Evolutionary conservation across 2,113 vertebrate species (phyloP).

Genomic region (Pseudopodoces humilis): DNA sequence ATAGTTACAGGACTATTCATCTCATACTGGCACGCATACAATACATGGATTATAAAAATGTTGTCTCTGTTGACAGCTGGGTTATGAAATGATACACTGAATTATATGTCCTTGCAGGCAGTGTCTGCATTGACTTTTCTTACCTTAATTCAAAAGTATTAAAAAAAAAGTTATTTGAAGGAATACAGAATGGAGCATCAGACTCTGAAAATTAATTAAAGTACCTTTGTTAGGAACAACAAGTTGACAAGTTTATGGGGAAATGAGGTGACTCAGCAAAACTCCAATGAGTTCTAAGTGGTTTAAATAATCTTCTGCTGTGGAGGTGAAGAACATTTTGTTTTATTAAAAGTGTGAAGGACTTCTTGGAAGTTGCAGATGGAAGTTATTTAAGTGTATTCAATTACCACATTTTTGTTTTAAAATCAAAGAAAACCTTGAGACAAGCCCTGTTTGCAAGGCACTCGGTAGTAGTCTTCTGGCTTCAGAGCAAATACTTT

Average conservation of each 20-base stretch:
- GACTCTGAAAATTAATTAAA: neutral
- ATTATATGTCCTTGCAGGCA: conserved; percentile 48
- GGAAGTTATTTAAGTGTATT: neutral
- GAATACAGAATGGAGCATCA: conserved; percentile 1
- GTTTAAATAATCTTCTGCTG: neutral
- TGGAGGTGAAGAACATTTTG: neutral
- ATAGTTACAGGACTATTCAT: conserved; percentile 65
- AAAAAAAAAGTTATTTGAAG: conserved; percentile 46
- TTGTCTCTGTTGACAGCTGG: conserved; percentile 58
- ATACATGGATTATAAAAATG: conserved; percentile 47
- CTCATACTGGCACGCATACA: conserved; percentile 52
- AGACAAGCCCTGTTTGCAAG: neutral
- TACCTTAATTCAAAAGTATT: conserved; percentile 40
- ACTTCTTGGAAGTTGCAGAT: neutral
- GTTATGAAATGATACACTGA: conserved; percentile 57
- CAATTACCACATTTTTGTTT: neutral
- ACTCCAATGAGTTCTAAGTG: neutral
- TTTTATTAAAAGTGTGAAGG: neutral
- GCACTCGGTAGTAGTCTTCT: neutral
- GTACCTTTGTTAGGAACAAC: conserved; percentile 10
- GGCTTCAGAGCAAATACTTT: neutral
- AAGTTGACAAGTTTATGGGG: conserved; percentile 18
- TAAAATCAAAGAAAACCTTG: neutral
- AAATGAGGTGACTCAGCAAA: conserved; percentile 25
- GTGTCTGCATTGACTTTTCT: conserved; percentile 50